Evolutionary conservation across 1,140 invertebrate genomes (phyloP).

Genomic region (Panulirus ornatus): DNA sequence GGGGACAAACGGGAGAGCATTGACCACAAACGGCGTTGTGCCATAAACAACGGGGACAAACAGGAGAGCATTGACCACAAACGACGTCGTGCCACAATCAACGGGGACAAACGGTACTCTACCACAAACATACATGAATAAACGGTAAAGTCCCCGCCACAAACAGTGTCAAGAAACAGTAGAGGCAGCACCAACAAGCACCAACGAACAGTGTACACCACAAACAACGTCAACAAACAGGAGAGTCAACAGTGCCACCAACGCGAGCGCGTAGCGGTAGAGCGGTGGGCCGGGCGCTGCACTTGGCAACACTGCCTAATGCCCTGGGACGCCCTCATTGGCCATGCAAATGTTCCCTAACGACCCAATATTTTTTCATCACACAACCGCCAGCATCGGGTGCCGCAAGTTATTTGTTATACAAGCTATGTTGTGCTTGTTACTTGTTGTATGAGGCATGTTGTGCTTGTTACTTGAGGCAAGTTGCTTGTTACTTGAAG

Average conservation of each 20-base stretch:
- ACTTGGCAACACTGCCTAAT: slow-evolving; percentile 49
- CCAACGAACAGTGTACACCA: too few relatives aligned
- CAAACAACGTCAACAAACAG: too few relatives aligned
- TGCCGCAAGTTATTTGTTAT: slow-evolving; percentile 37
- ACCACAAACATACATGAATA: too few relatives aligned
- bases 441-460: background rate
- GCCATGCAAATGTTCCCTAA: slow-evolving; percentile 62
- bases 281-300: background rate
- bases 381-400: slow-evolving; percentile 38
- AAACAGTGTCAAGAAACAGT: background rate
- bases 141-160: too few relatives aligned
- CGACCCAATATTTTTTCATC: slow-evolving; percentile 61
- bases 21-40: too few relatives aligned
- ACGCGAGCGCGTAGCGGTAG: background rate
- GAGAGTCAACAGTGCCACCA: background rate
- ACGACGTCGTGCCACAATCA: too few relatives aligned
- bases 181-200: background rate
- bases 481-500: background rate
- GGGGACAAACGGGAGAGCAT: too few relatives aligned
- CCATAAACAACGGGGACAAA: too few relatives aligned
- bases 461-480: background rate
- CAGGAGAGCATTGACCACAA: too few relatives aligned
- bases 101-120: too few relatives aligned
- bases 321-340: slow-evolving; percentile 38
- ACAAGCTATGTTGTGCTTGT: background rate